These are phyloP conservation scores for Scomber colias DNA, from an alignment of 2,113 vertebrate species.

Conservation along the genomic window DNA sequence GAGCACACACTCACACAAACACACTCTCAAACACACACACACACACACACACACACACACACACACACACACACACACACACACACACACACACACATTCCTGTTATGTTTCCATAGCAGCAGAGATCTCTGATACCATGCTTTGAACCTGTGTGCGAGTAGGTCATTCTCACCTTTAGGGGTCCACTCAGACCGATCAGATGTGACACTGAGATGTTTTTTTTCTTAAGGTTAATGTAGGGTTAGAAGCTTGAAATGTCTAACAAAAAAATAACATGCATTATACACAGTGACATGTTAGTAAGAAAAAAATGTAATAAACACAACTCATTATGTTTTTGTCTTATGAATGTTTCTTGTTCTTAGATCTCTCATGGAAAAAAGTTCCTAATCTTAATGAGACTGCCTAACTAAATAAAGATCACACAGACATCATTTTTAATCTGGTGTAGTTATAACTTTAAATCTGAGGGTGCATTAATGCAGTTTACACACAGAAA, in stretches of 20 bases:
- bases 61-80: neutral
- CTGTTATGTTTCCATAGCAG: slow-evolving; percentile 75
- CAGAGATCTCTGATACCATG: slow-evolving; percentile 57
- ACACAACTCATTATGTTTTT: too few species aligned
- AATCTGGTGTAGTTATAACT: neutral
- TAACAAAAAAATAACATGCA: slow-evolving; percentile 6
- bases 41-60: slow-evolving; percentile 20
- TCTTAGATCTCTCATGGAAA: too few species aligned
- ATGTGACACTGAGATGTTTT: slow-evolving; percentile 45
- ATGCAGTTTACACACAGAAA: neutral
- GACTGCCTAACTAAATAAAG: too few species aligned
- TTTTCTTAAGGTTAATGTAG: slow-evolving; percentile 66
- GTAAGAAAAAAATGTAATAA: neutral
- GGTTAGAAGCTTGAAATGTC: slow-evolving; percentile 24
- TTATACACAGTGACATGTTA: slow-evolving; percentile 10
- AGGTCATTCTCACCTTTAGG: slow-evolving; percentile 73
- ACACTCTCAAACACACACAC: neutral
- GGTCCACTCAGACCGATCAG: slow-evolving; percentile 49
- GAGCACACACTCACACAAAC: slow-evolving; percentile 36
- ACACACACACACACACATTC: slow-evolving; percentile 56
- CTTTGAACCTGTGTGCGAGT: slow-evolving; percentile 67
- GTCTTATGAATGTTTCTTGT: too few species aligned
- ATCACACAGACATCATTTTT: neutral
- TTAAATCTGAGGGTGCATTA: neutral
- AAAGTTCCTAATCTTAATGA: too few species aligned